Evolutionary conservation across 1,140 invertebrate species (phyloP).

Genomic region (Phymorhynchus buccinoides): DNA sequence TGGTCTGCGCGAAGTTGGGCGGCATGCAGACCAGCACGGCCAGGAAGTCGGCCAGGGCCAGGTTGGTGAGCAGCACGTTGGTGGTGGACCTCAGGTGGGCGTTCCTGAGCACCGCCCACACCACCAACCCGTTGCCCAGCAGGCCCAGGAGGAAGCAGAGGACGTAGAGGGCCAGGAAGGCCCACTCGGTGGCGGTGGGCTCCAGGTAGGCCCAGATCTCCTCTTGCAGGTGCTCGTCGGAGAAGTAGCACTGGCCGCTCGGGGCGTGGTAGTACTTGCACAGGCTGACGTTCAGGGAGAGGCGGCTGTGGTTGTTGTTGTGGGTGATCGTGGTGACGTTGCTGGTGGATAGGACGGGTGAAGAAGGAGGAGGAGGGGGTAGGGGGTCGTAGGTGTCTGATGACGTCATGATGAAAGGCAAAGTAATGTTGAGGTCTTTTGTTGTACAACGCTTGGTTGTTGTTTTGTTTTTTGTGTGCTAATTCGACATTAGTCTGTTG

Average conservation of each 20-base stretch:
- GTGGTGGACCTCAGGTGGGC: constrained; percentile 89
- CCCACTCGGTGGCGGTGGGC: constrained; percentile 52
- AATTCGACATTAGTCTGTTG: too few species aligned
- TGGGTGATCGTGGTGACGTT: too few species aligned
- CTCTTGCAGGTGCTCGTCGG: constrained; percentile 37
- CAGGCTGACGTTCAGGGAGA: neutral
- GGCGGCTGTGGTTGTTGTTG: neutral
- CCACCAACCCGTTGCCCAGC: constrained; percentile 90
- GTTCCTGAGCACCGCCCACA: constrained; percentile 88
- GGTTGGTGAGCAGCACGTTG: constrained; percentile 93
- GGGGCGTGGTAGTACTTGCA: constrained; percentile 41
- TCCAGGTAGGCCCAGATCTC: constrained; percentile 42
- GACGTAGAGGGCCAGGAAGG: constrained; percentile 75
- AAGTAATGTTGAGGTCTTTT: neutral
- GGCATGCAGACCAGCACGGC: constrained; percentile 91
- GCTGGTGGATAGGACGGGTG: too few species aligned
- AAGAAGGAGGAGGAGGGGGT: too few species aligned
- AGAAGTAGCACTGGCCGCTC: constrained; percentile 40
- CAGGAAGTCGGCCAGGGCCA: constrained; percentile 91
- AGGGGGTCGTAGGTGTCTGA: neutral
- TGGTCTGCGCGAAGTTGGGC: constrained; percentile 86
- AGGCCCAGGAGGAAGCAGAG: constrained; percentile 85
- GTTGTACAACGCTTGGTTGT: neutral
- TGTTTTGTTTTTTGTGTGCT: too few species aligned
- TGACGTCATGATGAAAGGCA: too few species aligned